A percentile compares a stretch with the other conserved stretches of the same genome.
phyloP scores from a whole-genome alignment of 2,797 vertebrate species.

The Garrulus glandarius region DNA sequence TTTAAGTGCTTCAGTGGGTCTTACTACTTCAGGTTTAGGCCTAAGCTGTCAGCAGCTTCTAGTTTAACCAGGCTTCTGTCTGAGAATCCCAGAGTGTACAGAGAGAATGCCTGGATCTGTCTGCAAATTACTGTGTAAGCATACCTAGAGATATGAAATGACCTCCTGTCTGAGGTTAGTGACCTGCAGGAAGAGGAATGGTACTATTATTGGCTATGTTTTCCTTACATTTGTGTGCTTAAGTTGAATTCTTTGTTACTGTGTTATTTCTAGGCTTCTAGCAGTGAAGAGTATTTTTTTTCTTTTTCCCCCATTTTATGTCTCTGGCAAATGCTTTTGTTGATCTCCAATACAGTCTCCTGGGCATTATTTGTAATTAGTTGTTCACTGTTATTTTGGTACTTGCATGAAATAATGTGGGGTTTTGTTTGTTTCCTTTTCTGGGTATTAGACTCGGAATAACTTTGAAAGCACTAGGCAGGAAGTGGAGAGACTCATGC shows the following conservation, averaged over 20 bases:
- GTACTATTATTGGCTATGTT: background rate
- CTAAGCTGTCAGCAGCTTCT: background rate
- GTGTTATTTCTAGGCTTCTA: background rate
- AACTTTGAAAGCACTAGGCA: constrained; percentile 98
- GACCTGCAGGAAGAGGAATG: background rate
- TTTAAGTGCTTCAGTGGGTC: background rate
- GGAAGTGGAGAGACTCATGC: constrained; percentile 96
- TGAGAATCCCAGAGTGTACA: background rate
- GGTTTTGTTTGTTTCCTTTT: background rate
- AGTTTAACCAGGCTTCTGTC: background rate
- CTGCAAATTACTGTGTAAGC: background rate
- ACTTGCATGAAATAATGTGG: background rate
- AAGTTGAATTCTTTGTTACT: background rate
- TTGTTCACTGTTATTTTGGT: background rate
- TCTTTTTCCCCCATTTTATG: accelerated
- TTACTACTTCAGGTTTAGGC: background rate
- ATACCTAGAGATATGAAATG: background rate
- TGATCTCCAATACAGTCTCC: background rate
- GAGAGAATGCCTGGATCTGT: background rate
- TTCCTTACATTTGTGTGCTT: background rate
- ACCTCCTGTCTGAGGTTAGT: background rate
- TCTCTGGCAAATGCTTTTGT: background rate
- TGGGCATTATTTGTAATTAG: background rate
- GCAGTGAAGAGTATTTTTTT: background rate
- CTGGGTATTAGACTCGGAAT: constrained; percentile 86